A percentile compares a stretch with the other conserved stretches of the same genome.
phyloP scores from a whole-genome alignment of 2,797 vertebrate genomes.

The Varecia variegata region DNA sequence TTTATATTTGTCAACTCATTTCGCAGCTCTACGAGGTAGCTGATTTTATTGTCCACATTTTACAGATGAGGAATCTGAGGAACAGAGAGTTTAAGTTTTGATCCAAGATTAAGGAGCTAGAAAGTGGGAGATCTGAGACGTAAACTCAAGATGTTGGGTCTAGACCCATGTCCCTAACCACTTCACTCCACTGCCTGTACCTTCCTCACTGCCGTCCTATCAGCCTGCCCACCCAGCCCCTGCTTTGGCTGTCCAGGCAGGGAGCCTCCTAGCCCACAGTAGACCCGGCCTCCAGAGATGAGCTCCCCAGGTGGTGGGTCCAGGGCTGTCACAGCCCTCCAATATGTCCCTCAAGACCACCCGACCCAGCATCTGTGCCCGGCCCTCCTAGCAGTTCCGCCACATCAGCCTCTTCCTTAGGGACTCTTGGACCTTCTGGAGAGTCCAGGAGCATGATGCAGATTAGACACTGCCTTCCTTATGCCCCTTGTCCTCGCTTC shows the following conservation, averaged over 20 bases:
- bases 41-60: neutral
- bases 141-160: neutral
- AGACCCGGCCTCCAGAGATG: neutral
- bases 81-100: neutral
- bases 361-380: neutral
- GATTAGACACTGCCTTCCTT: neutral
- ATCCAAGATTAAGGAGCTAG: neutral
- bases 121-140: neutral
- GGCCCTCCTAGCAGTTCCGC: neutral
- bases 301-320: neutral
- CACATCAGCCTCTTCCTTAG: neutral
- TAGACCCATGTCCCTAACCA: neutral
- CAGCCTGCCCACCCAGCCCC: neutral
- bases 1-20: neutral
- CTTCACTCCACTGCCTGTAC: neutral
- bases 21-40: neutral
- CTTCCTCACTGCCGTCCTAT: neutral
- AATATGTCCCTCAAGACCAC: neutral
- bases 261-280: neutral
- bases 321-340: neutral
- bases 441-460: neutral
- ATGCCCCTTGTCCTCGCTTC: neutral
- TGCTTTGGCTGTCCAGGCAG: neutral
- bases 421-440: neutral
- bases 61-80: constrained; percentile 15